Conservation (phyloP, 2,113 vertebrate genomes). For the Panurus biarmicus region DNA sequence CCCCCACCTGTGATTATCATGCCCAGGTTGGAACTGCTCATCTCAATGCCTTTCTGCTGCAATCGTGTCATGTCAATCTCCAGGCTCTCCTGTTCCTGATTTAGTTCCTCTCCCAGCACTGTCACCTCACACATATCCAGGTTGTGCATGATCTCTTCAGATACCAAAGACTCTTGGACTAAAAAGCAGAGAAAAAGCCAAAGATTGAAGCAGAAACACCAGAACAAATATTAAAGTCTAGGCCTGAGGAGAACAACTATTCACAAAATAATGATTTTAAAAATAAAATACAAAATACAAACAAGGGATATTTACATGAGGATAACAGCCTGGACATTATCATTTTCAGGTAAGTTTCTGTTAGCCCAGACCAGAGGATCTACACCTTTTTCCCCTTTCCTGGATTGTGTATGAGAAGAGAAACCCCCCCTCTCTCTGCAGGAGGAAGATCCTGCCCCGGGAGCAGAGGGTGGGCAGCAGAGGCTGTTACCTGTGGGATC, state of each 20-base stretch:
- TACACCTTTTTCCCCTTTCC: not conserved
- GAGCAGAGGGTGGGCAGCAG: too few relatives aligned
- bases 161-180: constrained; percentile 97
- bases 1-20: constrained; percentile 84
- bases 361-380: not conserved
- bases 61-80: constrained; percentile 83
- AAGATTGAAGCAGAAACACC: not conserved
- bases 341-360: not conserved
- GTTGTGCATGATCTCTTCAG: constrained; percentile 98
- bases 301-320: not conserved
- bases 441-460: not conserved
- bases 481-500: constrained; percentile 83
- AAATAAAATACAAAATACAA: not conserved
- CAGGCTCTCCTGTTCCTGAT: constrained; percentile 87
- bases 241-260: not conserved
- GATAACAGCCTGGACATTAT: not conserved
- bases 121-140: constrained; percentile 91
- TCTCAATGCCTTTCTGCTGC: constrained; percentile 87
- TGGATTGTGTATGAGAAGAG: too few relatives aligned
- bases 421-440: rapidly evolving
- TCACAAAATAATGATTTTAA: not conserved
- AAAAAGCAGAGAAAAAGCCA: not conserved
- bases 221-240: not conserved
- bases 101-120: constrained; percentile 87
- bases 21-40: constrained; percentile 85